Conservation (phyloP, 2,888 invertebrate genomes). For the Drosophila seclusa region DNA sequence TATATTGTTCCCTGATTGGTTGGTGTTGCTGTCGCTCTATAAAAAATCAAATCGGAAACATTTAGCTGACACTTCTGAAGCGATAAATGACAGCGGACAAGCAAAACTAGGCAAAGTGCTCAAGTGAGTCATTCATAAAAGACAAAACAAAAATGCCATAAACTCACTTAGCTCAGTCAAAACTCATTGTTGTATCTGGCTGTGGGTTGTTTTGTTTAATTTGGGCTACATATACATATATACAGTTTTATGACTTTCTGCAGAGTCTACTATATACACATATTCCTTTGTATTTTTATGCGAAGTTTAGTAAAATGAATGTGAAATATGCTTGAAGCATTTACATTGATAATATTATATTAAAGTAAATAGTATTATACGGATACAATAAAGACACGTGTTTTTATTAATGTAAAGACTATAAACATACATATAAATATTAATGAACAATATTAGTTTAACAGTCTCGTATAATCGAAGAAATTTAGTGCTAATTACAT, state of each 20-base stretch:
- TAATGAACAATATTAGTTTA: background rate
- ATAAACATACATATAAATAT: background rate
- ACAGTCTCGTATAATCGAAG: too few relatives aligned
- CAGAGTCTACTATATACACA: background rate
- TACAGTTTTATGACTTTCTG: constrained; percentile 1
- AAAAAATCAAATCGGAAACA: constrained; percentile 18
- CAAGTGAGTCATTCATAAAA: constrained; percentile 33
- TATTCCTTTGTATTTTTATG: background rate
- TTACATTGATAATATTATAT: background rate
- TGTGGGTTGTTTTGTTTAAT: constrained; percentile 1
- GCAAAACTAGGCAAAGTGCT: constrained; percentile 31
- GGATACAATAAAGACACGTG: background rate
- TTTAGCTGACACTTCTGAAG: constrained; percentile 43
- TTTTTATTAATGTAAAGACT: background rate
- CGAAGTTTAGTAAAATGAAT: background rate
- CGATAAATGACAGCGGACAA: constrained; percentile 58
- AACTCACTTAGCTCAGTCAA: constrained; percentile 5
- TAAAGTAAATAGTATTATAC: background rate
- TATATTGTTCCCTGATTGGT: constrained; percentile 20
- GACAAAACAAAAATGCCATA: constrained; percentile 2
- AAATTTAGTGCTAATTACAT: background rate
- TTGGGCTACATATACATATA: background rate
- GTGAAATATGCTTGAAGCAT: background rate
- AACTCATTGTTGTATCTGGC: constrained; percentile 6
- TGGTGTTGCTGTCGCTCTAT: constrained; percentile 20